Conservation (phyloP, 2,113 vertebrate species). For the Paradoxurus hermaphroditus region DNA sequence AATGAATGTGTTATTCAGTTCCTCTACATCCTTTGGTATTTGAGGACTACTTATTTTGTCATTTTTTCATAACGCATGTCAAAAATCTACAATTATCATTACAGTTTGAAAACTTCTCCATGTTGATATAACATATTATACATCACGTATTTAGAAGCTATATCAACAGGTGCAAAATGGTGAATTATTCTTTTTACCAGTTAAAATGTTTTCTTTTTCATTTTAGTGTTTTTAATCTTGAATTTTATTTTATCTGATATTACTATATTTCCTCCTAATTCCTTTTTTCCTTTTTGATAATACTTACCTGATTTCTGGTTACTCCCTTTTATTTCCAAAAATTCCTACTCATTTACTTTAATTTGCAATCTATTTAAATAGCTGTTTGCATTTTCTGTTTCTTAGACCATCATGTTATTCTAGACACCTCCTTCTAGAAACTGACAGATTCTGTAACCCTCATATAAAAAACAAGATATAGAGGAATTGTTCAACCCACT, state of each 20-base stretch:
- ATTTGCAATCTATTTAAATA: background rate
- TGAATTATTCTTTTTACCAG: background rate
- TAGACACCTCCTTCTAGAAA: background rate
- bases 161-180: conserved; percentile 1
- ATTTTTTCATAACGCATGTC: background rate
- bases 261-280: background rate
- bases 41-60: background rate
- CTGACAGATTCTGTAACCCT: background rate
- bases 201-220: background rate
- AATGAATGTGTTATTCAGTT: background rate
- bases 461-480: background rate
- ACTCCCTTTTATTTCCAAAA: background rate
- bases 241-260: conserved; percentile 2
- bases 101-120: background rate
- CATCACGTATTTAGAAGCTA: background rate
- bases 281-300: background rate
- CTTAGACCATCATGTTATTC: background rate
- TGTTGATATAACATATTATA: background rate
- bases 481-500: background rate
- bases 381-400: background rate
- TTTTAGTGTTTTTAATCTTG: background rate
- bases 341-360: background rate
- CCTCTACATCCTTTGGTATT: background rate
- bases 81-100: conserved; percentile 6
- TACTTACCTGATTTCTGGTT: conserved; percentile 12